These are phyloP conservation scores for Thereva unica DNA, from an alignment of 2,888 invertebrate species.

Conservation along the genomic window DNA sequence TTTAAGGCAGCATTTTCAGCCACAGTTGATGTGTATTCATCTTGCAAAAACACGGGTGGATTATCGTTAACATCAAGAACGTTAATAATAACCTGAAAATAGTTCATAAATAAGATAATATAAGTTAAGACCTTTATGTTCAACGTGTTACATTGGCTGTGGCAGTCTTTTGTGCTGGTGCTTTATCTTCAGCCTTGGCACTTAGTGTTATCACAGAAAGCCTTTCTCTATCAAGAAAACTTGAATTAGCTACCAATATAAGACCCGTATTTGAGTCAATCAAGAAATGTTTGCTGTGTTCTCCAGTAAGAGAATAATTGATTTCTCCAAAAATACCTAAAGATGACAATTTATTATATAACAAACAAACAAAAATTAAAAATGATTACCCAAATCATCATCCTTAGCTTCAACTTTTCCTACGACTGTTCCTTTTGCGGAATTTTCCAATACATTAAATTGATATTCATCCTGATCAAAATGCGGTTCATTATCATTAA, in stretches of 20 bases:
- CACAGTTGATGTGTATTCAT: conserved; percentile 76
- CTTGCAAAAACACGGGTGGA: conserved; percentile 77
- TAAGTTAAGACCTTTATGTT: conserved; percentile 3
- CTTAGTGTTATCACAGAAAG: conserved; percentile 72
- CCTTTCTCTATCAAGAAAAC: conserved; percentile 77
- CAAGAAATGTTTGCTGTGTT: conserved; percentile 72
- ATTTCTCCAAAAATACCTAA: conserved; percentile 74
- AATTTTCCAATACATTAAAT: conserved; percentile 75
- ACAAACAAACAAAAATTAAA: not conserved
- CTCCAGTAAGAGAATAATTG: conserved; percentile 76
- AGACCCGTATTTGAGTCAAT: conserved; percentile 74
- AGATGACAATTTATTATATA: conserved; percentile 10
- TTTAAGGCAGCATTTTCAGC: conserved; percentile 81
- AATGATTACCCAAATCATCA: conserved; percentile 69
- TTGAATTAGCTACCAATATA: conserved; percentile 73
- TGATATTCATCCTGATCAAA: conserved; percentile 73
- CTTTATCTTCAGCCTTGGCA: conserved; percentile 81
- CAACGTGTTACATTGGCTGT: conserved; percentile 68
- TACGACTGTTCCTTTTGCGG: conserved; percentile 72
- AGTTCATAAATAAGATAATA: conserved; percentile 32
- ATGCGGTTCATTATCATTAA: conserved; percentile 85
- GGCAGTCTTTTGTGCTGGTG: conserved; percentile 71
- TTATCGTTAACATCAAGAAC: conserved; percentile 89
- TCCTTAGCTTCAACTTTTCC: conserved; percentile 76
- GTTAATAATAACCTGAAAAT: conserved; percentile 69